Evolutionary conservation across 2,797 vertebrate species (phyloP), one percentile per base, ranked within the genome.

Genomic region (Lycodopsis pacificus): DNA sequence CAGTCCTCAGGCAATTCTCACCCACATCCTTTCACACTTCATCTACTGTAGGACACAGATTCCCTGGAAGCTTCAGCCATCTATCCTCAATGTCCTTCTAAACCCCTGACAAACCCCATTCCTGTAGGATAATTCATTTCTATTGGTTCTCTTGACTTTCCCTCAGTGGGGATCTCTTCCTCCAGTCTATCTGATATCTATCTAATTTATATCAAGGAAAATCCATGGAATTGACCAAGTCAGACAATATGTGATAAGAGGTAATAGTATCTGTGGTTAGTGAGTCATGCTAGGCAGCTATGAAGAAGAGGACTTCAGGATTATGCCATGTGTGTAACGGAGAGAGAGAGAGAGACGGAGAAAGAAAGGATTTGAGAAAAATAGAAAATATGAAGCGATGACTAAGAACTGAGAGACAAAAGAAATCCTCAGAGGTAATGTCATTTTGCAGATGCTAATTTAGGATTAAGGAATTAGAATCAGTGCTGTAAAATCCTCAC

Each of bases 1-100:
- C 81, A 79, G 79, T 88, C 90, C 90, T 89, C 82, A 82, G 90
- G 91, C 91, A 67, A 66, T 91, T 75, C 80, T 90, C 91, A 88
- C 90, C 88, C 88, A 89, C 88, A 90, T 87, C 84, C 85, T 88
- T 85, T 83, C 80, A 78, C 77, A 75, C 84, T 88, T 79, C 79
- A 86, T 87, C 82, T 72, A 72, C 82, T 78, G 83, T 75, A 80
- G 81, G 75, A 90, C 79, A 89, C 74, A 86, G 57, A 86, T 86
- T 86, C 69, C 82, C 80, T 77, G 80, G 77, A 86, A 86, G 70
- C 68, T 69, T 85, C 70, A 57, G 73, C 70, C 81, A 88, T 85
- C 34, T 56, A 81, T 84, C 73, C 72, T 81, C 19, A 63, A 74
- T 53, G 58, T 88, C 36, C 74, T 62, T 65, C 80, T 81, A 75